Conservation (phyloP, 2,797 vertebrate genomes). For the Smutsia gigantea region DNA sequence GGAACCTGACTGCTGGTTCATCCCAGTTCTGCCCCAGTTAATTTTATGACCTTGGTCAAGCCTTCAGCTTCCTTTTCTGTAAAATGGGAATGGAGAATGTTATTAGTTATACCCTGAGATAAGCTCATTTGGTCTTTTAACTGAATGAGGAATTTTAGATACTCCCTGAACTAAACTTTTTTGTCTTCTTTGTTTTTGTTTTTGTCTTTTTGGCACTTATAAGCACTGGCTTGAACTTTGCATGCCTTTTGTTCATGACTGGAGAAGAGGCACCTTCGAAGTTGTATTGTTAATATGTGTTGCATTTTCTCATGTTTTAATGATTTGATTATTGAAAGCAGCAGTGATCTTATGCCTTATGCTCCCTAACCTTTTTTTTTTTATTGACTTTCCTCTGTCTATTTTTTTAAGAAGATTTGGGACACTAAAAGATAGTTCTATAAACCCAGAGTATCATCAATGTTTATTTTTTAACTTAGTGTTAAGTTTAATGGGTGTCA, state of each 20-base stretch:
- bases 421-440: not conserved
- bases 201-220: not conserved
- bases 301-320: not conserved
- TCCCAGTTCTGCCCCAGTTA: not conserved
- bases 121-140: not conserved
- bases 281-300: not conserved
- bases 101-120: not conserved
- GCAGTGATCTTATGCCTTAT: not conserved
- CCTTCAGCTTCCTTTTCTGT: not conserved
- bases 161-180: not conserved
- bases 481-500: not conserved
- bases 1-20: not conserved
- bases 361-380: not conserved
- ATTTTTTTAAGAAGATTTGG: not conserved
- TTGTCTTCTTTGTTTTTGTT: not conserved
- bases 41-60: not conserved
- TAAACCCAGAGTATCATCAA: not conserved
- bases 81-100: not conserved
- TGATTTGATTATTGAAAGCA: not conserved
- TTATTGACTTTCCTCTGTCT: not conserved
- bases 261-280: not conserved
- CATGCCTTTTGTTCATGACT: not conserved
- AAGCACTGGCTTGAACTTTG: not conserved
- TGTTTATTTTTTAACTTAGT: conserved; percentile 36
- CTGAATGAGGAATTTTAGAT: not conserved